Percentiles rank a stretch among this genome's conserved stretches.
Evolutionary conservation across 2,797 vertebrate species (phyloP).

Genomic region (Coccyzus lansbergi): DNA sequence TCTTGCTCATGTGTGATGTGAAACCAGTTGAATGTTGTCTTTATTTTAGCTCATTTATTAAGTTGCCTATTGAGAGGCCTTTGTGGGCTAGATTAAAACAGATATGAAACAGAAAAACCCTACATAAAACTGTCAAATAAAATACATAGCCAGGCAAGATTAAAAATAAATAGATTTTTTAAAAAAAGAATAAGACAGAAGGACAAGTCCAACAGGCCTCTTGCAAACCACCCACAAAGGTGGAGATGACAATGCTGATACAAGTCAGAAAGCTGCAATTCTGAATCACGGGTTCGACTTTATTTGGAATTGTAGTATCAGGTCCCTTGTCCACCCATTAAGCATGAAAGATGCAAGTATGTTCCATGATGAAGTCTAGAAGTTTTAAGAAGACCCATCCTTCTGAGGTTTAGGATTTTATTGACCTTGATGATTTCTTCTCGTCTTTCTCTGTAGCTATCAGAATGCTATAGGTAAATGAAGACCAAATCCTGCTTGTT

Average conservation of each 20-base stretch:
- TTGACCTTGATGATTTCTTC: background rate
- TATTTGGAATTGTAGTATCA: background rate
- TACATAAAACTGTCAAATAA: slow-evolving; percentile 1
- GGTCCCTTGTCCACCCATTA: background rate
- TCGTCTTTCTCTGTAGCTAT: background rate
- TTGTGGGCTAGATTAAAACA: slow-evolving; percentile 21
- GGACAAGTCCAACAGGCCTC: background rate
- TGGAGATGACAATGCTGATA: background rate
- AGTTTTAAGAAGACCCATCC: background rate
- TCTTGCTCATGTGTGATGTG: slow-evolving; percentile 4
- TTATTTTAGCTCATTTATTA: slow-evolving; percentile 39
- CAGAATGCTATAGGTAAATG: background rate
- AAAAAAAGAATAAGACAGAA: background rate
- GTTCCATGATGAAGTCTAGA: background rate
- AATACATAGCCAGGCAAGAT: background rate
- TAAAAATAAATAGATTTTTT: background rate
- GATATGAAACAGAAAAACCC: background rate
- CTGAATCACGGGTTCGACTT: background rate
- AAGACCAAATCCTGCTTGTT: background rate
- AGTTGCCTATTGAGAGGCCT: background rate
- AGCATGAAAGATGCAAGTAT: background rate
- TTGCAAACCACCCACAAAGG: slow-evolving; percentile 25
- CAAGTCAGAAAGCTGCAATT: background rate
- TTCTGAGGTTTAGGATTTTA: background rate
- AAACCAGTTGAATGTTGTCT: slow-evolving; percentile 26